phyloP scores from a whole-genome alignment of 2,888 invertebrate genomes.

The Galerucella pusilla region DNA sequence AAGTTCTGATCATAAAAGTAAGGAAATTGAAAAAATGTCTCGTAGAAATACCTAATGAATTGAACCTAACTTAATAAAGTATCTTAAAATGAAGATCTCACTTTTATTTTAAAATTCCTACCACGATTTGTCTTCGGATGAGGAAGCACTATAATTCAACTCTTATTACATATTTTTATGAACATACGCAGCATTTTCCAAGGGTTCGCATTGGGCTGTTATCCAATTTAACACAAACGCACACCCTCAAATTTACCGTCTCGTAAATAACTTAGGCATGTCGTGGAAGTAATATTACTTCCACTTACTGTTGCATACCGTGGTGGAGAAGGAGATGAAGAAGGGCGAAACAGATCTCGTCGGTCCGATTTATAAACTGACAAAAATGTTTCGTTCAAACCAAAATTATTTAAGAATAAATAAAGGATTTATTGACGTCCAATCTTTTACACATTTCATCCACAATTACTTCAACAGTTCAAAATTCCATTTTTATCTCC shows the following conservation, averaged over 20 bases:
- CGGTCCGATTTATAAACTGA: conserved; percentile 10
- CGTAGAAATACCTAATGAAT: not conserved
- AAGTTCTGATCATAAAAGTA: no score
- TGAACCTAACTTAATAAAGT: not conserved
- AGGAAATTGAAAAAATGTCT: not conserved
- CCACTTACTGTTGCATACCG: conserved; percentile 62
- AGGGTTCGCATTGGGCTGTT: conserved; percentile 54
- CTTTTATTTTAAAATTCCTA: conserved; percentile 34
- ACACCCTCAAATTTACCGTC: conserved; percentile 64
- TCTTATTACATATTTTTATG: conserved; percentile 53
- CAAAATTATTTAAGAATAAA: not conserved
- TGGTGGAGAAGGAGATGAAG: conserved; percentile 61
- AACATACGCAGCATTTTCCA: conserved; percentile 51
- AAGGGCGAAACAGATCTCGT: conserved; percentile 43
- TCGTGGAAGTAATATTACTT: conserved; percentile 65
- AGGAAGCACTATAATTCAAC: conserved; percentile 39
- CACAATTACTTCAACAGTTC: no score
- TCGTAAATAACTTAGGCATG: conserved; percentile 66
- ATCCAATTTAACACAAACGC: conserved; percentile 63
- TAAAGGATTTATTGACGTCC: no score
- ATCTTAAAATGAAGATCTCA: not conserved
- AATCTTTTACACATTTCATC: no score
- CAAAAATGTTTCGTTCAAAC: not conserved
- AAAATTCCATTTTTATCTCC: no score
- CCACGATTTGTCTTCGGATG: conserved; percentile 34